Evolutionary conservation across 1,140 invertebrate species (phyloP).

Genomic region (Drosophila lacertosa): DNA sequence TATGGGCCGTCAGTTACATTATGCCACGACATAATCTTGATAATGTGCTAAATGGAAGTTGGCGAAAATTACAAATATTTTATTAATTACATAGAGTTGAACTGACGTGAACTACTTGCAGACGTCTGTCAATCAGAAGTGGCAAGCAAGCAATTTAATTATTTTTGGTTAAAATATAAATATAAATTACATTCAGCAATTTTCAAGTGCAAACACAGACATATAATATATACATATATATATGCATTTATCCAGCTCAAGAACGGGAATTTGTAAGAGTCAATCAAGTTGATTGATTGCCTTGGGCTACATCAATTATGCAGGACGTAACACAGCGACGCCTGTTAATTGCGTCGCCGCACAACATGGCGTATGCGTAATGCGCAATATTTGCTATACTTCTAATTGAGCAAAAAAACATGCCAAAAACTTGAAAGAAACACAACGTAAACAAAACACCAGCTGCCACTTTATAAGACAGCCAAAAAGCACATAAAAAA

Average conservation of each 20-base stretch:
- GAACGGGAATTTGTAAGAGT: slow-evolving; percentile 41
- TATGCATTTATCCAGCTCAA: neutral
- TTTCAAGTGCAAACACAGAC: slow-evolving; percentile 32
- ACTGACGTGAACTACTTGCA: slow-evolving; percentile 24
- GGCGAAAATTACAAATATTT: slow-evolving; percentile 22
- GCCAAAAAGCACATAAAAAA: neutral
- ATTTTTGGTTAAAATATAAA: slow-evolving; percentile 11
- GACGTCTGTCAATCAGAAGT: slow-evolving; percentile 20
- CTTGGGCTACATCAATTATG: slow-evolving; percentile 61
- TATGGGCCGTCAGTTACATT: slow-evolving; percentile 22
- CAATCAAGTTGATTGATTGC: slow-evolving; percentile 69
- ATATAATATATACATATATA: too few relatives aligned
- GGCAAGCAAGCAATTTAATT: slow-evolving; percentile 6
- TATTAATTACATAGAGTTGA: slow-evolving; percentile 17
- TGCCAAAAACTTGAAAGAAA: slow-evolving; percentile 2
- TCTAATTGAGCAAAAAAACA: slow-evolving; percentile 17
- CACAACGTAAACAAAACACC: slow-evolving; percentile 5
- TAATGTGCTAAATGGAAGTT: slow-evolving; percentile 13
- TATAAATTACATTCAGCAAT: slow-evolving; percentile 36
- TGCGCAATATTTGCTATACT: slow-evolving; percentile 21
- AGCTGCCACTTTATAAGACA: neutral
- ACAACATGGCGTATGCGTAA: slow-evolving; percentile 44
- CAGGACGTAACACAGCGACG: slow-evolving; percentile 15
- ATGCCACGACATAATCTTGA: slow-evolving; percentile 17
- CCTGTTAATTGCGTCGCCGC: slow-evolving; percentile 46